A percentile compares a stretch with the other conserved stretches of the same genome.
Conservation (phyloP, 2,888 invertebrate genomes). For the Ernsta delagoae region DNA sequence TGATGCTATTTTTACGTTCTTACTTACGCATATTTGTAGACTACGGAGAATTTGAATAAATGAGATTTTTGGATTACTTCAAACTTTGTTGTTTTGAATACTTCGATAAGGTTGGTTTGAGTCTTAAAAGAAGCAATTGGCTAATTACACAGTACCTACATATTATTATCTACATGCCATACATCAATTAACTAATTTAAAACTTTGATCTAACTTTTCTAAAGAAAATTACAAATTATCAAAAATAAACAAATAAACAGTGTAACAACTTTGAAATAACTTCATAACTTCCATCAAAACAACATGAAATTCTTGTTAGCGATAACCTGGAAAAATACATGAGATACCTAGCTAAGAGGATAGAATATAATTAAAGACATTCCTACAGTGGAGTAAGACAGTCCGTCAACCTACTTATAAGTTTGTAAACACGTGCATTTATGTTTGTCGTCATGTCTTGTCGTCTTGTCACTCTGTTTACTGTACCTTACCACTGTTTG, state of each 20-base stretch:
- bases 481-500: too few relatives aligned
- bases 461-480: too few relatives aligned
- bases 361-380: not conserved
- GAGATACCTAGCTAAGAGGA: not conserved
- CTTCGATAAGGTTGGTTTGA: too few relatives aligned
- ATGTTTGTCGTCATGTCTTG: conserved; percentile 30
- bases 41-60: conserved; percentile 19
- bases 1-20: conserved; percentile 65
- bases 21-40: conserved; percentile 53
- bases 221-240: too few relatives aligned
- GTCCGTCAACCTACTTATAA: conserved; percentile 60
- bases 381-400: conserved; percentile 49
- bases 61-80: not conserved
- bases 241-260: too few relatives aligned
- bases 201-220: too few relatives aligned
- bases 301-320: too few relatives aligned
- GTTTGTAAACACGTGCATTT: conserved; percentile 43
- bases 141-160: too few relatives aligned
- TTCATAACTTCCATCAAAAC: not conserved
- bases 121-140: too few relatives aligned
- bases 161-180: too few relatives aligned
- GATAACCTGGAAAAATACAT: not conserved
- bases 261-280: not conserved
- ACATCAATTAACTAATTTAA: too few relatives aligned
- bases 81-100: not conserved